phyloP scores from a whole-genome alignment of 2,113 vertebrate species.

The Nothobranchius kuhntae region DNA sequence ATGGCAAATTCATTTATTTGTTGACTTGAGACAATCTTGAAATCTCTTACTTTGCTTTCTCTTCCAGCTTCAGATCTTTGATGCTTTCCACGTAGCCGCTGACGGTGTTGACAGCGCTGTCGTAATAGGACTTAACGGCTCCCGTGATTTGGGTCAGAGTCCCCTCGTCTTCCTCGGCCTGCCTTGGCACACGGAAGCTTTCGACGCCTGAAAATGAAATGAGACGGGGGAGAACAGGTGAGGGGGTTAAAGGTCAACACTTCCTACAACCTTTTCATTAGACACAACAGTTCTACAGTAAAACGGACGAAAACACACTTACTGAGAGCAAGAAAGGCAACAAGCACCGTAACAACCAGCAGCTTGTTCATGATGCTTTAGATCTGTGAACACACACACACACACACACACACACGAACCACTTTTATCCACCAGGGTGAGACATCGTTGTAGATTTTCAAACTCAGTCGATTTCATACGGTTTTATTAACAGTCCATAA shows the following conservation, averaged over 20 bases:
- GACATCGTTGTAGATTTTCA: slow-evolving; percentile 40
- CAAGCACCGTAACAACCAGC: slow-evolving; percentile 67
- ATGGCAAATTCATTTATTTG: too few species aligned
- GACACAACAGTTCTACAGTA: too few species aligned
- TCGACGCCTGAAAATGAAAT: slow-evolving; percentile 59
- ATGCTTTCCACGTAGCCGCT: slow-evolving; percentile 57
- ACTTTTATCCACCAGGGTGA: slow-evolving; percentile 60
- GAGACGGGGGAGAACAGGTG: background rate
- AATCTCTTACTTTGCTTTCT: slow-evolving; percentile 72
- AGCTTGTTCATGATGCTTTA: slow-evolving; percentile 74
- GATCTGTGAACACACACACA: slow-evolving; percentile 37
- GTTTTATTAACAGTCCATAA: background rate
- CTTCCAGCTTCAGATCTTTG: slow-evolving; percentile 66
- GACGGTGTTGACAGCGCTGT: slow-evolving; percentile 30
- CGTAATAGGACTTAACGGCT: slow-evolving; percentile 62
- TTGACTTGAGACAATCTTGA: too few species aligned
- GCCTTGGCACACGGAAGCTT: slow-evolving; percentile 69
- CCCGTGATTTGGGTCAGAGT: slow-evolving; percentile 40
- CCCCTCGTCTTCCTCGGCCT: slow-evolving; percentile 48
- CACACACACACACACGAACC: background rate
- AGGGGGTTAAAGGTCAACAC: background rate
- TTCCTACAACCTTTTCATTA: too few species aligned
- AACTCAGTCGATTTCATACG: background rate
- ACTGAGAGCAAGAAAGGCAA: slow-evolving; percentile 73
- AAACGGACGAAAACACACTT: slow-evolving; percentile 33